Conservation (phyloP, 2,113 vertebrate genomes). For the Seriola aureovittata region DNA sequence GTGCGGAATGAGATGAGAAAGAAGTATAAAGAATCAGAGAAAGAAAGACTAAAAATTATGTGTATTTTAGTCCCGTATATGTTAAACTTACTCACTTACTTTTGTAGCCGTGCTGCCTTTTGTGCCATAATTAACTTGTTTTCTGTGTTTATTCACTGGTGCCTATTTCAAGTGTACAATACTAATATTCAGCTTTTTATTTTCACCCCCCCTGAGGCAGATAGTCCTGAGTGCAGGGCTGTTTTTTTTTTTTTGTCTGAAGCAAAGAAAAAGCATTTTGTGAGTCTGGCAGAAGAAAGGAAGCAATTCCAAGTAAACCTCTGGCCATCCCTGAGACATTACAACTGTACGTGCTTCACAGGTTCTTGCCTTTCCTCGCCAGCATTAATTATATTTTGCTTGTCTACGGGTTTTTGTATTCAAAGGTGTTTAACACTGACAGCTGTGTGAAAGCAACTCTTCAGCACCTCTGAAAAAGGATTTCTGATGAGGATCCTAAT, state of each 20-base stretch:
- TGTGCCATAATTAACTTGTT: background rate
- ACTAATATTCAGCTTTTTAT: slow-evolving; percentile 16
- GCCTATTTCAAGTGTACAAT: background rate
- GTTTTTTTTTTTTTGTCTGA: slow-evolving; percentile 4
- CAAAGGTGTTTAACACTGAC: slow-evolving; percentile 36
- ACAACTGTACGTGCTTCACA: slow-evolving; percentile 46
- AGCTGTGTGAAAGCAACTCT: slow-evolving; percentile 51
- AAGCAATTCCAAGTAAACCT: slow-evolving; percentile 47
- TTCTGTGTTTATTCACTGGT: background rate
- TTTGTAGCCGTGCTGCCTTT: background rate
- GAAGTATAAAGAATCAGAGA: background rate
- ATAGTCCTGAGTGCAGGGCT: slow-evolving; percentile 23
- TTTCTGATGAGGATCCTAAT: slow-evolving; percentile 21
- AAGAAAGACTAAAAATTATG: background rate
- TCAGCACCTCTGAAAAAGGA: slow-evolving; percentile 17
- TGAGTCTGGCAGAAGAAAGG: slow-evolving; percentile 46
- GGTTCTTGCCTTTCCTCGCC: slow-evolving; percentile 31
- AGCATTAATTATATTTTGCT: slow-evolving; percentile 61
- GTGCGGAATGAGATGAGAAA: background rate
- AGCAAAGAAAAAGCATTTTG: slow-evolving; percentile 41
- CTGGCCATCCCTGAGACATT: slow-evolving; percentile 48
- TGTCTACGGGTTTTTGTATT: slow-evolving; percentile 44
- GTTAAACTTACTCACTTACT: background rate
- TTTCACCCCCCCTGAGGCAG: slow-evolving; percentile 11
- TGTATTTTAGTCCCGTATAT: background rate